Conservation (phyloP, 2,113 vertebrate species). For the Phycodurus eques region DNA sequence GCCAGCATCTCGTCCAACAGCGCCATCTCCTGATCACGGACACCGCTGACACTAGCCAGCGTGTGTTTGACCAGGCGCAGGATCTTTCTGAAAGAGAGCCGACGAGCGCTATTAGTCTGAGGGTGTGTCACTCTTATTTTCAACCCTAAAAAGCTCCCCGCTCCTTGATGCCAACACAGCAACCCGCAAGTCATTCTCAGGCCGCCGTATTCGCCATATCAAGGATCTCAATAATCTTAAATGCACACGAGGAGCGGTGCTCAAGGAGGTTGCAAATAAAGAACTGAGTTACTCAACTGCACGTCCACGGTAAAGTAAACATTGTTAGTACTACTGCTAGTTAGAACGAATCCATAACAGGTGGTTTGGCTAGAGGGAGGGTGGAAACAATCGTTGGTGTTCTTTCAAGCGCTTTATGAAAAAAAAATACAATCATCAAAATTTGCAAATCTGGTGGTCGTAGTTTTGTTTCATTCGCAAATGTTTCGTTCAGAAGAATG, state of each 20-base stretch:
- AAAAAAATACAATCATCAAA: neutral
- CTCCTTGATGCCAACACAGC: no score
- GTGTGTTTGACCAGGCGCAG: constrained; percentile 83
- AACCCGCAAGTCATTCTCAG: no score
- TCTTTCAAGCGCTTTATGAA: neutral
- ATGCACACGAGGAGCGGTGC: no score
- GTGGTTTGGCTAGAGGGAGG: no score
- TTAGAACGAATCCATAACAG: no score
- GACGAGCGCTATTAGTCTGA: neutral
- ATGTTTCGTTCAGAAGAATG: no score
- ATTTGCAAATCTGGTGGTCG: no score
- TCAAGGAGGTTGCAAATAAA: neutral
- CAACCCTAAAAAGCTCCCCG: neutral
- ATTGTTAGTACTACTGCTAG: no score
- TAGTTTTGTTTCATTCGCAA: no score
- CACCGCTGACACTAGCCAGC: constrained; percentile 80
- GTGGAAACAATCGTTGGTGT: no score
- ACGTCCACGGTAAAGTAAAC: no score
- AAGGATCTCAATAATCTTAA: neutral
- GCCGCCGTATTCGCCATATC: neutral
- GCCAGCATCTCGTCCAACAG: constrained; percentile 86
- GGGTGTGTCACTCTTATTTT: neutral
- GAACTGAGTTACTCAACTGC: neutral
- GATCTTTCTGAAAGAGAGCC: constrained; percentile 71
- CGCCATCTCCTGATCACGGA: constrained; percentile 83